These are phyloP conservation scores for Scaptodrosophila lebanonensis DNA, from an alignment of 1,140 invertebrate species.

Conservation along the genomic window DNA sequence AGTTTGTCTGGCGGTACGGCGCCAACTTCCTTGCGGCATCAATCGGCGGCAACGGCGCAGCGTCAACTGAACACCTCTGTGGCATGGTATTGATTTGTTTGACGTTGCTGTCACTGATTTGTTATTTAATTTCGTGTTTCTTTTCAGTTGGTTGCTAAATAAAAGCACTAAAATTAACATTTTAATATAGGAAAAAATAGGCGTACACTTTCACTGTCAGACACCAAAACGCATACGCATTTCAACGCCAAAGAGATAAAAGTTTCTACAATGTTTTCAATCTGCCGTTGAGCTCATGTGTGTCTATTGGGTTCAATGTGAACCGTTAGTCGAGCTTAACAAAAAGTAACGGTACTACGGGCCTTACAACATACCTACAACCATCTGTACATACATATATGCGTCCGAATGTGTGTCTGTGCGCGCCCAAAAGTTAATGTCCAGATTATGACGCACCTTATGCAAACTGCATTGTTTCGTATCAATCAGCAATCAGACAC, in stretches of 20 bases:
- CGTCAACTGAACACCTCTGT: slow-evolving; percentile 10
- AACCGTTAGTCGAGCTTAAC: slow-evolving; percentile 32
- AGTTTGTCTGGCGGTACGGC: too few relatives aligned
- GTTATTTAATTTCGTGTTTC: slow-evolving; percentile 41
- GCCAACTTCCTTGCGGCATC: slow-evolving; percentile 21
- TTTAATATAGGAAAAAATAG: slow-evolving; percentile 41
- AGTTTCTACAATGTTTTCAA: background rate
- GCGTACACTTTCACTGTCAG: slow-evolving; percentile 54
- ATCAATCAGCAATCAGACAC: slow-evolving; percentile 63
- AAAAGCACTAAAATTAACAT: slow-evolving; percentile 54
- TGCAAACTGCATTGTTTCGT: slow-evolving; percentile 23
- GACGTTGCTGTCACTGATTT: slow-evolving; percentile 14
- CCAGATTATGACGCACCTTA: slow-evolving; percentile 52
- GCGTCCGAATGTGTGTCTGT: background rate
- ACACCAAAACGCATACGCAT: background rate
- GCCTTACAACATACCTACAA: too few relatives aligned
- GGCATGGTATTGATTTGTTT: too few relatives aligned
- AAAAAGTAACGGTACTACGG: too few relatives aligned
- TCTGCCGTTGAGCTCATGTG: background rate
- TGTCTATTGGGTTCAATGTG: slow-evolving; percentile 2
- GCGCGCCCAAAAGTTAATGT: slow-evolving; percentile 12
- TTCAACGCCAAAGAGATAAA: background rate
- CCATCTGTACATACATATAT: too few relatives aligned
- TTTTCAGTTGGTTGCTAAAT: slow-evolving; percentile 29
- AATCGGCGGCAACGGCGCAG: background rate